phyloP scores from a whole-genome alignment of 2,113 vertebrate species.

The Eublepharis macularius region DNA sequence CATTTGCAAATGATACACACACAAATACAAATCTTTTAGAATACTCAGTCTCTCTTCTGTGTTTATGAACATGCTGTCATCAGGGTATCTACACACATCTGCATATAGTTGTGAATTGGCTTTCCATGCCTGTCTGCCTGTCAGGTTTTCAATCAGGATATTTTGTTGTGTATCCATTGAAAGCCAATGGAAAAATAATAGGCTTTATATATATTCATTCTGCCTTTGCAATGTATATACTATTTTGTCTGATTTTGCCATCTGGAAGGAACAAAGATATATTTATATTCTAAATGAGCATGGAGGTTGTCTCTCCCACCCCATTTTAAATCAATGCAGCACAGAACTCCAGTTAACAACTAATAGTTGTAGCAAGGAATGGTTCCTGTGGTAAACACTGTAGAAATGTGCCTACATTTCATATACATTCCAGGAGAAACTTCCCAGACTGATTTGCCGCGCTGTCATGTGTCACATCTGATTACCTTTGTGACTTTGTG shows the following conservation, averaged over 20 bases:
- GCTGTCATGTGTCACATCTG: conserved; percentile 72
- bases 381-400: conserved; percentile 57
- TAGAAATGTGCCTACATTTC: conserved; percentile 29
- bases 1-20: neutral
- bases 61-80: neutral
- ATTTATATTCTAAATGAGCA: neutral
- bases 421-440: conserved; percentile 47
- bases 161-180: conserved; percentile 21
- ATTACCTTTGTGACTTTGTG: conserved; percentile 70
- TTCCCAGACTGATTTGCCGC: conserved; percentile 56
- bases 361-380: conserved; percentile 36
- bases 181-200: conserved; percentile 24
- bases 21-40: neutral
- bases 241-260: conserved; percentile 19
- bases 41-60: neutral
- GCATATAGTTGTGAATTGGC: neutral
- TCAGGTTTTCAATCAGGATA: neutral
- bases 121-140: neutral
- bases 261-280: neutral
- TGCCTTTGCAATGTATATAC: neutral
- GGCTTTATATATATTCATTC: neutral
- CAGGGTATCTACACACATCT: neutral
- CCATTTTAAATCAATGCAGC: conserved; percentile 6
- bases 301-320: neutral
- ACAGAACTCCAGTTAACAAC: conserved; percentile 14